phyloP scores from a whole-genome alignment of 2,797 vertebrate genomes.

The Chrosomus eos region DNA sequence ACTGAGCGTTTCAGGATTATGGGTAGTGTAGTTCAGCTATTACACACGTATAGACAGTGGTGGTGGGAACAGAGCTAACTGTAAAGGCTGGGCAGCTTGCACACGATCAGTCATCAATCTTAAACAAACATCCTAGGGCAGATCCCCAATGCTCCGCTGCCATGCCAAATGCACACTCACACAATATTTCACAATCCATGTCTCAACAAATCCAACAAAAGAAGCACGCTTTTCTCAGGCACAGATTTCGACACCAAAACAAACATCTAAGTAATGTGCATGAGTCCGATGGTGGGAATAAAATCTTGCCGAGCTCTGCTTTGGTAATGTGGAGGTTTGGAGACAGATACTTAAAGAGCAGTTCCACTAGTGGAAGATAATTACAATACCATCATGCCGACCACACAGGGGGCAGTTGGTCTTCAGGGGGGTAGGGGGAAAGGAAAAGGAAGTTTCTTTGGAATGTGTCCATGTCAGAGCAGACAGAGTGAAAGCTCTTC shows the following conservation, averaged over 20 bases:
- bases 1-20: not conserved
- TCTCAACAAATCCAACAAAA: not conserved
- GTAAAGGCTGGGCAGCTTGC: constrained; percentile 27
- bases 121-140: constrained; percentile 58
- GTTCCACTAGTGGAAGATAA: not conserved
- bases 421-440: not conserved
- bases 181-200: not conserved
- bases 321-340: not conserved
- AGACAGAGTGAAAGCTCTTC: not conserved
- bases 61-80: constrained; percentile 16
- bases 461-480: constrained; percentile 25
- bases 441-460: constrained; percentile 41
- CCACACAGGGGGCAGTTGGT: constrained; percentile 19
- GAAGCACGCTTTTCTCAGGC: not conserved
- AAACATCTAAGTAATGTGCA: not conserved
- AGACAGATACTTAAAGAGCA: not conserved
- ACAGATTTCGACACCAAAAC: constrained; percentile 19
- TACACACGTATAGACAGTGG: not conserved
- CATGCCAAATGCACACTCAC: constrained; percentile 9
- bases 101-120: constrained; percentile 37
- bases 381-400: not conserved
- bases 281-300: not conserved
- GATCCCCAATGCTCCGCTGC: not conserved
- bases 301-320: constrained; percentile 4
- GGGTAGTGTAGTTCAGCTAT: not conserved